Base-by-base conservation (phyloP, 2,888 invertebrate genomes). In the Drosophila neutralis region DNA sequence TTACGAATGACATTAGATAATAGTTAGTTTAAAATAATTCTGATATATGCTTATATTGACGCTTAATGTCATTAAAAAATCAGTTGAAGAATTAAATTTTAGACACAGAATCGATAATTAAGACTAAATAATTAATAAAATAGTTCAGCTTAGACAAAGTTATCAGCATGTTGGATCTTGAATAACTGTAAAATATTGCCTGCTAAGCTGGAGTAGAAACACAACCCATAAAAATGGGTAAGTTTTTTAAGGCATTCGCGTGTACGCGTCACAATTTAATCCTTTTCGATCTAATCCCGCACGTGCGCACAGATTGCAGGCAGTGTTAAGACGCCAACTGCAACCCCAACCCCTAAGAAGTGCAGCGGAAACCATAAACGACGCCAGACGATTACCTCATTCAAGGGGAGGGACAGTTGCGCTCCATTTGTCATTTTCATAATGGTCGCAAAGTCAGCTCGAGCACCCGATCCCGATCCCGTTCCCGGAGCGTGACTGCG, bases 401-500 rank as follows among this genome's bases (percentile, higher is more conserved):
- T 40, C 54, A 42, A 27, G 56, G 58, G 59, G 56, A 53, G 51
- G 62, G 76, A 70, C 83, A 78, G 73, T 86, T 90, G 81, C 73
- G 80, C 76, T 68, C 71, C 80, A 90, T 89, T 89, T 89, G 83
- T 89, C 89, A 89, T 88, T 80, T 88, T 89, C 89, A 89, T 88
- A 89, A 88, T 78, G 74, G 69, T 58, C 52, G n/a, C 59, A 72
- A 83, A 82, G 82, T 84, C 75, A 78, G 78, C 38, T 54, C 24
- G 10, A 54, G 49, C 40, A 61, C 24, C 57, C 29, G 49, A 48
- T 67, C 24, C 57, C 29, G 52, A 27, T 51, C 36, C 24, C 45
- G 15, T 15, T 15, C 45, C 4, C 67, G 78, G 83, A 84, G 79
- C 79, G 83, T 86, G 83, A 73, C 86, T 58, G 52, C 57, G 69